Conservation (phyloP, 2,113 vertebrate species). For the Protomyctophum bolini region DNA sequence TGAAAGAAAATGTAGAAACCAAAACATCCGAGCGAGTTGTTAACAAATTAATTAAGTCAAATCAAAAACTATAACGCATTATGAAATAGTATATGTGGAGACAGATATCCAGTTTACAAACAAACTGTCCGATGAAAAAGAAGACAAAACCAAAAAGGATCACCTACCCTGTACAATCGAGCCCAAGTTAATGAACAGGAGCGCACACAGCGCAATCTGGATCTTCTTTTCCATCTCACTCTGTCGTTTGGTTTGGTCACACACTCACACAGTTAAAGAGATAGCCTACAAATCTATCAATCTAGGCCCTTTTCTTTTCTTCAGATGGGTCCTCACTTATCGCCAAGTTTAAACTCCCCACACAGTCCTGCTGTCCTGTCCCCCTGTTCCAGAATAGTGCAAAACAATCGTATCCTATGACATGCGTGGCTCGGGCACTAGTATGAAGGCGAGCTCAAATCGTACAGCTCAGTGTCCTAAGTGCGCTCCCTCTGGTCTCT, state of each 20-base stretch:
- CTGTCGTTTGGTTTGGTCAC: background rate
- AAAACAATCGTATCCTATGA: constrained; percentile 21
- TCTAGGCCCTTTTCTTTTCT: background rate
- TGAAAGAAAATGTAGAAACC: background rate
- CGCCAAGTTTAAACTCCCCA: background rate
- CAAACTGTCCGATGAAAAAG: background rate
- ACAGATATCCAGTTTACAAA: background rate
- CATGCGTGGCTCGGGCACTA: constrained; percentile 49
- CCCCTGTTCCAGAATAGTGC: background rate
- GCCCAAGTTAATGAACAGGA: constrained; percentile 55
- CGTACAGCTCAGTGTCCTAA: background rate
- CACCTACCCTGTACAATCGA: constrained; percentile 54
- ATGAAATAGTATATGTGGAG: too few species aligned
- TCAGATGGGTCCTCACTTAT: constrained; percentile 7
- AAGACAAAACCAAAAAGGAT: background rate
- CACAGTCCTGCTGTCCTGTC: background rate
- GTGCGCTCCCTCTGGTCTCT: constrained; percentile 4
- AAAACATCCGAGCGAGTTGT: too few species aligned
- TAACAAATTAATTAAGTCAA: too few species aligned
- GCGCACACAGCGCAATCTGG: constrained; percentile 51
- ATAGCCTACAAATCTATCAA: too few species aligned
- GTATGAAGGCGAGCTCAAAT: background rate
- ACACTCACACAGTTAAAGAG: background rate
- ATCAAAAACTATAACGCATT: too few species aligned
- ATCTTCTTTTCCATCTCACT: constrained; percentile 67